phyloP scores from a whole-genome alignment of 2,113 vertebrate species.

The Myotis davidii region DNA sequence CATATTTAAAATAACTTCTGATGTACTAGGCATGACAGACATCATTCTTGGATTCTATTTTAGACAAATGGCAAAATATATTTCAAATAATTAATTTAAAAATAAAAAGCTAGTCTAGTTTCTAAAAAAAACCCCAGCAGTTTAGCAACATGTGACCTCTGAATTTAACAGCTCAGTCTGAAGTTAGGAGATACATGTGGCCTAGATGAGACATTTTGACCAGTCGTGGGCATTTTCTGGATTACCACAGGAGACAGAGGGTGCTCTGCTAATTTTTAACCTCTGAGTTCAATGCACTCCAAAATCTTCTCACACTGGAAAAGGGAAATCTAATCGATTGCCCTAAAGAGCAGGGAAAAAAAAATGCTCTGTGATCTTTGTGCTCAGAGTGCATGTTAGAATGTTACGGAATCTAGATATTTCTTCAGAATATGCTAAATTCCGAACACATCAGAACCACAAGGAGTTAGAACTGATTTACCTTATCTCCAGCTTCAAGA shows the following conservation, averaged over 20 bases:
- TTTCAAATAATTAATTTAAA: conserved; percentile 72
- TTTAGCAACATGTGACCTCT: conserved; percentile 59
- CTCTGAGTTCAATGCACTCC: background rate
- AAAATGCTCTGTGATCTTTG: conserved; percentile 7
- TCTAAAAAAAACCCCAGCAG: conserved; percentile 20
- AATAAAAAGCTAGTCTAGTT: conserved; percentile 45
- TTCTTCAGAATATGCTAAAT: background rate
- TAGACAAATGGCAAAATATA: conserved; percentile 82
- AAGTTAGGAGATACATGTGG: background rate
- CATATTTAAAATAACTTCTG: conserved; percentile 87
- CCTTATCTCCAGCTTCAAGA: background rate
- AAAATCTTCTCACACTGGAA: background rate
- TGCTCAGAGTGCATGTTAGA: background rate
- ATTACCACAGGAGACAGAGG: background rate
- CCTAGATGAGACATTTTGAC: background rate
- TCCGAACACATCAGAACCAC: background rate
- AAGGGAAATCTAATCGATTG: background rate
- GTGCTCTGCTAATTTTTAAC: conserved; percentile 14
- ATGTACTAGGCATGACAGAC: conserved; percentile 83
- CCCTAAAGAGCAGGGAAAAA: background rate
- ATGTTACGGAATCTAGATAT: background rate
- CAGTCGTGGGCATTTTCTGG: background rate
- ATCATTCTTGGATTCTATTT: conserved; percentile 81
- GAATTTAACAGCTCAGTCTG: conserved; percentile 2
- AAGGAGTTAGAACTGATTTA: background rate